Evolutionary conservation across 2,888 invertebrate genomes (phyloP).

Genomic region (Phalera bucephala): DNA sequence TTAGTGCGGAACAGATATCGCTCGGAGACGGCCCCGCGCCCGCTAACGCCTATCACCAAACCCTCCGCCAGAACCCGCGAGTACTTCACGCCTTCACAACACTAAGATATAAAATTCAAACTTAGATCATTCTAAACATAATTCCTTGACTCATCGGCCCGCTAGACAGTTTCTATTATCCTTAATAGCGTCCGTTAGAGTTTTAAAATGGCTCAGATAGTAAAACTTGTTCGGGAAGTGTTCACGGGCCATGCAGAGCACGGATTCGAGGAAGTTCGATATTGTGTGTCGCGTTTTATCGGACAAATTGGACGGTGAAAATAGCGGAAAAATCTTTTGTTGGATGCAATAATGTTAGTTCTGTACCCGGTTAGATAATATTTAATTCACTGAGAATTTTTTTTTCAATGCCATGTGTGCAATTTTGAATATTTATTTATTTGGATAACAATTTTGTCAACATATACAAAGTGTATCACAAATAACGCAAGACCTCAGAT

Average conservation of each 20-base stretch:
- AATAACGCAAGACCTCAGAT: too few species aligned
- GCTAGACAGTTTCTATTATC: conserved; percentile 78
- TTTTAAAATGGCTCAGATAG: conserved; percentile 77
- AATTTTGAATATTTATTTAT: too few species aligned
- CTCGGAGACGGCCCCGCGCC: conserved; percentile 17
- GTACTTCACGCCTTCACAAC: conserved; percentile 39
- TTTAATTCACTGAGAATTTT: too few species aligned
- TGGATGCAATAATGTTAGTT: conserved; percentile 20
- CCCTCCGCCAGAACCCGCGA: conserved; percentile 25
- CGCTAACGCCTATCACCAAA: conserved; percentile 18
- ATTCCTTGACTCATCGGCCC: conserved; percentile 71
- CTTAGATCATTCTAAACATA: conserved; percentile 75
- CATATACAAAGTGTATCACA: too few species aligned
- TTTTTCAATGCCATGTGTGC: too few species aligned
- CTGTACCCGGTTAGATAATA: background rate
- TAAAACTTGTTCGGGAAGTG: conserved; percentile 73
- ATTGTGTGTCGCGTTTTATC: conserved; percentile 74
- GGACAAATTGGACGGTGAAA: conserved; percentile 61
- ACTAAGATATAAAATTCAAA: conserved; percentile 63
- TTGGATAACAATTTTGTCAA: too few species aligned
- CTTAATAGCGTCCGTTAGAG: conserved; percentile 78
- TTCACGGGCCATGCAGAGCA: conserved; percentile 66
- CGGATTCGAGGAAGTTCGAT: conserved; percentile 62
- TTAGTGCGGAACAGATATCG: conserved; percentile 68
- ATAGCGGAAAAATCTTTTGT: conserved; percentile 32